Evolutionary conservation across 2,113 vertebrate genomes (phyloP).

Genomic region (Tragelaphus imberbis): DNA sequence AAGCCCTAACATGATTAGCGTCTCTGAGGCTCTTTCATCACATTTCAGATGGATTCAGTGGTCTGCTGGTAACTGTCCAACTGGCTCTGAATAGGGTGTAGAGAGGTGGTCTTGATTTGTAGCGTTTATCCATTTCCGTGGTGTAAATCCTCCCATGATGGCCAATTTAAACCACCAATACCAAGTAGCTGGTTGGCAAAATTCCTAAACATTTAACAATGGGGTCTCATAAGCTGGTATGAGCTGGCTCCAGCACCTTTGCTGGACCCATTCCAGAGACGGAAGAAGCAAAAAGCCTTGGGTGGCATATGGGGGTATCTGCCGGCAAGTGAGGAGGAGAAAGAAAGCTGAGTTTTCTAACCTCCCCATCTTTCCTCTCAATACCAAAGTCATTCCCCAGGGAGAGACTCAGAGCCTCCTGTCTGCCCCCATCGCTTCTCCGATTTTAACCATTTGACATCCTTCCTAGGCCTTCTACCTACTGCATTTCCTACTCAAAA

Average conservation of each 20-base stretch:
- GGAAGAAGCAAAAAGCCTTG: not conserved
- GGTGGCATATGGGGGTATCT: rapidly evolving
- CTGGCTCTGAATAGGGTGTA: not conserved
- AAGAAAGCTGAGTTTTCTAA: not conserved
- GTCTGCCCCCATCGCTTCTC: not conserved
- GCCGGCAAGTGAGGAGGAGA: not conserved
- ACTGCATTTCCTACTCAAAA: not conserved
- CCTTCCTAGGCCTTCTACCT: not conserved
- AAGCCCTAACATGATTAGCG: not conserved
- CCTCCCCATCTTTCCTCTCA: not conserved
- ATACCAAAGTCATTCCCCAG: not conserved
- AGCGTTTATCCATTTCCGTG: not conserved
- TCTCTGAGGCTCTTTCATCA: not conserved
- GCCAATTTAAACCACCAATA: not conserved
- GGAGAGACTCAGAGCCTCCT: not conserved
- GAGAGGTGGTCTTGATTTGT: not conserved
- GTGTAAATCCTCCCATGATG: slow-evolving; percentile 4
- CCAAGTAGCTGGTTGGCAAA: not conserved
- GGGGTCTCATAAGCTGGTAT: not conserved
- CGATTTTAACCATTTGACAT: not conserved
- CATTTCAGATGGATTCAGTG: not conserved
- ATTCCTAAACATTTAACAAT: not conserved
- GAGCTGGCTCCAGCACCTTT: not conserved
- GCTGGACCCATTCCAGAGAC: not conserved
- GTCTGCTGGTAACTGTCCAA: not conserved